phyloP scores from a whole-genome alignment of 1,140 invertebrate species.

The Wiebesia pumilae region DNA sequence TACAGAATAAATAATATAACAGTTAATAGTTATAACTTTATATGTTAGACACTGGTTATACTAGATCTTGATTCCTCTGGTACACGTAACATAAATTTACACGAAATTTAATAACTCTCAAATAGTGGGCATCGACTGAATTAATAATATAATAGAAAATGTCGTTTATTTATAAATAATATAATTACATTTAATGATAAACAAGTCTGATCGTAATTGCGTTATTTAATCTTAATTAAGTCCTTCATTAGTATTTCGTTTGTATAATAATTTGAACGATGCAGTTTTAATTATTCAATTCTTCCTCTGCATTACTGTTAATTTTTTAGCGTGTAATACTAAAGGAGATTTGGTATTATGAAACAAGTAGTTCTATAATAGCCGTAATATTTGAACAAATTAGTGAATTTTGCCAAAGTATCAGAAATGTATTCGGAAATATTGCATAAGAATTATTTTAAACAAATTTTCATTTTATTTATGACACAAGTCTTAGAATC shows the following conservation, averaged over 20 bases:
- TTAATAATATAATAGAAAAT: not conserved
- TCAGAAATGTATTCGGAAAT: too few species aligned
- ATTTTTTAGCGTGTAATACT: not conserved
- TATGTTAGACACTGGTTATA: not conserved
- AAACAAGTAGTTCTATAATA: not conserved
- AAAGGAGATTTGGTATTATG: not conserved
- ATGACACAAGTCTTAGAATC: too few species aligned
- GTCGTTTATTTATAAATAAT: not conserved
- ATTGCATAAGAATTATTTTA: too few species aligned
- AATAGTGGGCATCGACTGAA: not conserved
- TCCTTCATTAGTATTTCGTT: not conserved
- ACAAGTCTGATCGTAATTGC: not conserved
- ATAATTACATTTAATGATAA: not conserved
- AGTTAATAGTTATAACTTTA: slow-evolving; percentile 12
- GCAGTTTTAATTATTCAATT: not conserved
- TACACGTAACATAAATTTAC: not conserved
- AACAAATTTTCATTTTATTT: too few species aligned
- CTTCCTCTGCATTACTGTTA: not conserved
- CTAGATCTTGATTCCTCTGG: not conserved
- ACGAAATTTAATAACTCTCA: not conserved
- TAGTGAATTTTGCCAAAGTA: not conserved
- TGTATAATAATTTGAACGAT: not conserved
- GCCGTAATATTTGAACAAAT: not conserved
- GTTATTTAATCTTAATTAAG: not conserved
- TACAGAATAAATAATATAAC: not conserved